A percentile compares a stretch with the other conserved stretches of the same genome.
Evolutionary conservation across 1,140 invertebrate species (phyloP).

Genomic region (Adoxophyes honmai): DNA sequence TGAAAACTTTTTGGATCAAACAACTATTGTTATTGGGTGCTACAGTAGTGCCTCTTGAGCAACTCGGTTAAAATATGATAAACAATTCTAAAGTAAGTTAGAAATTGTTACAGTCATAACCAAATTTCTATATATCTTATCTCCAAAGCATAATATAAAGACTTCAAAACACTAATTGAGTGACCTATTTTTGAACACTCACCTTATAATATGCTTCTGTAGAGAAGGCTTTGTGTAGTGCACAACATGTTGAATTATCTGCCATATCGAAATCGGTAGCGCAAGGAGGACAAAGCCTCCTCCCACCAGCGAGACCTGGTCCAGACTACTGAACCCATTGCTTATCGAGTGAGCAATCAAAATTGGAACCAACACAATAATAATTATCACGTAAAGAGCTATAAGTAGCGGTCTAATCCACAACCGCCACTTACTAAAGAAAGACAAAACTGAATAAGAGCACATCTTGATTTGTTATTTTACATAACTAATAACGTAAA

Average conservation of each 20-base stretch:
- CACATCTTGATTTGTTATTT: slow-evolving; percentile 46
- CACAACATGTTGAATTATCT: slow-evolving; percentile 95
- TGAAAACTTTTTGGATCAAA: too few species aligned
- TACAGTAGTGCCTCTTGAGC: too few species aligned
- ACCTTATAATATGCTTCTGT: slow-evolving; percentile 96
- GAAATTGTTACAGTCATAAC: too few species aligned
- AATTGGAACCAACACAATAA: slow-evolving; percentile 90
- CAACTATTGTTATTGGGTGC: too few species aligned
- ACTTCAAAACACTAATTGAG: too few species aligned
- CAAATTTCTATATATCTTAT: too few species aligned
- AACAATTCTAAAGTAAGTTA: too few species aligned
- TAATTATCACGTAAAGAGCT: slow-evolving; percentile 86
- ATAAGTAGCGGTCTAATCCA: slow-evolving; percentile 93
- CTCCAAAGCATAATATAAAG: too few species aligned
- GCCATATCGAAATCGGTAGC: slow-evolving; percentile 94
- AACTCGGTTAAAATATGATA: too few species aligned
- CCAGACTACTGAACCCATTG: slow-evolving; percentile 84
- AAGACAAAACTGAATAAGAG: slow-evolving; percentile 46
- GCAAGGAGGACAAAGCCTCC: slow-evolving; percentile 94
- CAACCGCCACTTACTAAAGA: slow-evolving; percentile 87
- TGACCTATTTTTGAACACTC: slow-evolving; percentile 39
- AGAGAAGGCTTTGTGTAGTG: slow-evolving; percentile 95
- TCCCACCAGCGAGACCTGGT: slow-evolving; percentile 89
- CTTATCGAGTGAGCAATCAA: slow-evolving; percentile 83
- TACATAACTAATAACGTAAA: slow-evolving; percentile 8